Base-by-base conservation (phyloP, 2,888 invertebrate species). In the Colostygia pectinataria region DNA sequence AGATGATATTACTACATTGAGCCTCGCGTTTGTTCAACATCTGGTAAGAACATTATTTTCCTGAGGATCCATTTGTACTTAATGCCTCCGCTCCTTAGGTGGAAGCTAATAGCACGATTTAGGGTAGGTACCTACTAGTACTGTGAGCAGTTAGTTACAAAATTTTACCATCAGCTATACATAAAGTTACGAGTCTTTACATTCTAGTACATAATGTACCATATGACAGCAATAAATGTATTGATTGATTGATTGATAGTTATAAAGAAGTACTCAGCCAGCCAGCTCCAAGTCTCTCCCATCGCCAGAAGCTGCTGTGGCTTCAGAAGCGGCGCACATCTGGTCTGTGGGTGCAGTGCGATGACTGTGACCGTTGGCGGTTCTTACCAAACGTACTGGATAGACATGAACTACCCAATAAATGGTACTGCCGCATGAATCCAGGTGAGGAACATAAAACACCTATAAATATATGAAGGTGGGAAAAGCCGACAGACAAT, bases 351-450 rank as follows among this genome's bases (percentile, higher is more conserved):
- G 93, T 90, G 4, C 90, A 92, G 53, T 94, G 94, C 64, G 91
- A 91, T 51, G 71, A 69, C 1, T 94, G 94, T 64, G 66, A 83
- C 56, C 91, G 91, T 57, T 93, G 92, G 91, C 83, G 94, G n/a
- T 91, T 88, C 61, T 65, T 92, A 2, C 73, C 88, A 0, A 63
- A 90, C 12, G 77, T 91, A 0, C 75, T 91, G 4, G 94, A 94
- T 63, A 92, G 92, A 1, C 62, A 90, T 9, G 87, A 91, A 23
- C 74, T 94, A 13, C 93, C 94, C 0, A 74, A 86, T 1, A 77
- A 85, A 42, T 94, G 94, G 94, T 91, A 83, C 56, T 94, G 94
- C 66, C 60, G 65, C 27, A 91, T 93, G 91, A 93, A 93, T 67
- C 69, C 84, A 65, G 92, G 93, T 92, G 58, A 62, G 57, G 3